Percentiles rank a stretch among this genome's conserved stretches.
These are phyloP conservation scores for Drosophila persimilis DNA, from an alignment of 1,140 invertebrate genomes.

Conservation along the genomic window DNA sequence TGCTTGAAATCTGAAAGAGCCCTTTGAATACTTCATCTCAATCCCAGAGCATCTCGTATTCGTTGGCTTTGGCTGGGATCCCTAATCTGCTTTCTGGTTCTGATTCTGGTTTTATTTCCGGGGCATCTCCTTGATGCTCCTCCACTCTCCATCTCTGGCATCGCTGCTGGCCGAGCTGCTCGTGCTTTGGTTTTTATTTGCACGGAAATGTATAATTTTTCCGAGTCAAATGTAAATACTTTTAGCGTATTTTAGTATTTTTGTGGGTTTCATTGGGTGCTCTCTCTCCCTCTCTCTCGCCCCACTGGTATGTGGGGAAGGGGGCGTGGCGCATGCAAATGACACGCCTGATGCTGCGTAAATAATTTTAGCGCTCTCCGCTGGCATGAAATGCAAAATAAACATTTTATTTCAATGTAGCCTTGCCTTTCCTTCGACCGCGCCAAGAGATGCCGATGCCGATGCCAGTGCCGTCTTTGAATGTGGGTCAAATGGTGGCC, in stretches of 20 bases:
- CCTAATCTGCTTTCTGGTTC: constrained; percentile 36
- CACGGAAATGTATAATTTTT: constrained; percentile 81
- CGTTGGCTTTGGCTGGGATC: constrained; percentile 1
- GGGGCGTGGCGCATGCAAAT: constrained; percentile 75
- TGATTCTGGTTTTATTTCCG: constrained; percentile 54
- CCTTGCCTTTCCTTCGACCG: neutral
- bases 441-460: neutral
- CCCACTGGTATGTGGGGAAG: neutral
- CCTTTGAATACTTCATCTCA: too few species aligned
- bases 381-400: constrained; percentile 78
- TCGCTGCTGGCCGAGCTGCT: constrained; percentile 6
- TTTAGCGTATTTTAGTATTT: constrained; percentile 80
- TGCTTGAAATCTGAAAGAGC: too few species aligned
- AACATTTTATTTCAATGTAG: constrained; percentile 76
- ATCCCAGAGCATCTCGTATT: constrained; percentile 51
- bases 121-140: constrained; percentile 21
- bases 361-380: constrained; percentile 77
- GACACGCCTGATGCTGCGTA: constrained; percentile 79
- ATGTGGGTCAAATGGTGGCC: constrained; percentile 72
- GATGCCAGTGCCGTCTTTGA: neutral
- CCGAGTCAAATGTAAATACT: constrained; percentile 80
- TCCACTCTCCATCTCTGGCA: neutral
- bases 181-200: constrained; percentile 67
- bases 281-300: neutral
- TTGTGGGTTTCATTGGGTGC: constrained; percentile 66